Evolutionary conservation across 1,140 invertebrate genomes (phyloP), one percentile per base, ranked within the genome.

Genomic region (Leptinotarsa lineolata): DNA sequence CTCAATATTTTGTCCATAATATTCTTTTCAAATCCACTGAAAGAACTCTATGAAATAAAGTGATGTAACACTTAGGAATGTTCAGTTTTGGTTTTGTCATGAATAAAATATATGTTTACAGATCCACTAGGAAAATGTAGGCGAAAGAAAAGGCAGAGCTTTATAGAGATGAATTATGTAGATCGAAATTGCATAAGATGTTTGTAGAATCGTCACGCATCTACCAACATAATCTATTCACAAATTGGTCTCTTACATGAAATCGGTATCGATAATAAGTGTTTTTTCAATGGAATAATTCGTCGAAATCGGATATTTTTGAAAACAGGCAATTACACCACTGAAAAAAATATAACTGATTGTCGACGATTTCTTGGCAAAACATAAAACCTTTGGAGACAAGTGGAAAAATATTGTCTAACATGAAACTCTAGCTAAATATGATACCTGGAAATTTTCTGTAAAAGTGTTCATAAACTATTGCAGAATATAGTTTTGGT

Each of bases 171-270:
- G 15, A 15, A 18, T 54, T 54, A 54, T 54, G 48, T 54, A 54
- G n/a, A 54, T 54, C 48, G 15, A 54, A 54, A 54, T 54, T 54
- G 15, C 48, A 54, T 54, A 54, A 54, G 48, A 54, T 54, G 48
- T 54, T 54, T 54, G 48, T 54, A 2, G 16, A 54, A 16, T 54
- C 0, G 48, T 54, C 48, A 54, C 48, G 48, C 15, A 54, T 54
- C 15, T 54, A 54, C 6, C n/a, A 54, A 15, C 48, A 16, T 2
- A 54, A 54, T 54, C 0, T 54, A 18, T 54, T 1, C 6, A 54
- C 48, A 54, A 54, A 54, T 18, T 54, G 48, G 48, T 54, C 4
- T 54, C 48, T 5, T 12, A n/a, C 15, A 54, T 54, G 48, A 5
- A 54, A 54, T 54, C 15, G 4, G 48, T 16, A 16, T 54, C n/a